Percentiles rank a stretch among this genome's conserved stretches.
Conservation (phyloP, 2,888 invertebrate species). For the Campoplex nolae region DNA sequence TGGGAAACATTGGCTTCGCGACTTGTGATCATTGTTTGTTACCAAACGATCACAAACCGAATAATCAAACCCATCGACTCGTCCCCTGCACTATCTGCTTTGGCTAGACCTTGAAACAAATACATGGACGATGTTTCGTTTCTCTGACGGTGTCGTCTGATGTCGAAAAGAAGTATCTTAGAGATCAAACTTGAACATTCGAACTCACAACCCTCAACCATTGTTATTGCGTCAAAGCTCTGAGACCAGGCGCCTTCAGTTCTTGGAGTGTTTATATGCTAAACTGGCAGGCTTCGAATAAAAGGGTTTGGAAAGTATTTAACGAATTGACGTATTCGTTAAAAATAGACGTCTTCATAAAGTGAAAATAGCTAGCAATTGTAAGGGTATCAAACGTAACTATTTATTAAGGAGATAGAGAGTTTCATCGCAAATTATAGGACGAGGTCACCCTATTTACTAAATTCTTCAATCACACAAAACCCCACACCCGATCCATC, state of each 20-base stretch:
- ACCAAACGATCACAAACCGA: slow-evolving; percentile 46
- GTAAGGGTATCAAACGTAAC: neutral
- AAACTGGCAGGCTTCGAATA: too few relatives aligned
- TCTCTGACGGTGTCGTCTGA: neutral
- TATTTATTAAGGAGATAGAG: neutral
- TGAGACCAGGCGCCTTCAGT: neutral
- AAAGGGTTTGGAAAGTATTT: neutral
- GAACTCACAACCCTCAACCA: neutral
- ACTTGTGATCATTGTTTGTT: neutral
- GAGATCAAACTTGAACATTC: neutral
- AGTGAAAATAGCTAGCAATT: too few relatives aligned
- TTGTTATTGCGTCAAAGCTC: neutral
- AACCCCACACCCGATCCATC: neutral
- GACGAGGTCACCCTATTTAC: too few relatives aligned
- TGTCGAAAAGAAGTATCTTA: neutral
- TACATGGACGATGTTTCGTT: neutral
- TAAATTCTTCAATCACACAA: neutral
- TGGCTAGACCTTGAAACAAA: slow-evolving; percentile 46
- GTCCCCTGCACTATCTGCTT: neutral
- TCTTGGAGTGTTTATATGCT: too few relatives aligned
- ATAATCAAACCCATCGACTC: slow-evolving; percentile 42
- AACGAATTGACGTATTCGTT: too few relatives aligned
- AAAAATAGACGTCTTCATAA: too few relatives aligned
- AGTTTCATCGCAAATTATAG: neutral
- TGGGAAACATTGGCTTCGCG: neutral